Evolutionary conservation across 2,888 invertebrate genomes (phyloP), one percentile per base, ranked within the genome.

Genomic region (Ochlodes sylvanus): DNA sequence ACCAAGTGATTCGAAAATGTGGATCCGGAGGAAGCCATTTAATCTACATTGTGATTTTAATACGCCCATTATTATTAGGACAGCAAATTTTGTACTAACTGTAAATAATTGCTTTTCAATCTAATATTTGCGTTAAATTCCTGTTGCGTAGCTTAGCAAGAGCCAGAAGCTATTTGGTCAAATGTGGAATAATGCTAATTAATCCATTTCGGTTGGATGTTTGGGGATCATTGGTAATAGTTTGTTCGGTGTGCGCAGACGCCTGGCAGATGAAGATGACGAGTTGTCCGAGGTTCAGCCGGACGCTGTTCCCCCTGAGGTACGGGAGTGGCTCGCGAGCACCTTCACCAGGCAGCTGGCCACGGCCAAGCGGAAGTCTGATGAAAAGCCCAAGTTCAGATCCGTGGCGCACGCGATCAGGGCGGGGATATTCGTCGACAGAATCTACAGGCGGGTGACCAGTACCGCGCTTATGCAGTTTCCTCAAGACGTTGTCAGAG

Each of bases 401-500:
- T 97, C 98, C 70, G 99, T 99, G 76, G 99, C 99, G 56, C 98
- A 99, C 85, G 99, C 98, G 75, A 98, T 99, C 83, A 94, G 99
- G 17, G 98, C 98, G 15, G 99, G 99, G 52, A 98, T 99, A 81
- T 98, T 99, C 94, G 98, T 99, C 80, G 99, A 99, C 89, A 95
- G 97, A 81, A 98, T 98, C 89, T 98, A 98, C 89, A 95, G 98
- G 78, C 94, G 97, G 76, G 96, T 96, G 75, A 96, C 96, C 65
- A 96, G 94, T 81, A 95, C 96, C 1, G 95, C 96, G 73, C 95
- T 97, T 65, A 96, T 98, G 95, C 97, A 98, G 93, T 97, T 98
- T 83, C 98, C 98, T 47, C 95, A 96, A 70, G 97, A 98, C 83
- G 97, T 98, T 75, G 96, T 97, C 69, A 95, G 96, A 93, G 95